Conservation (phyloP, 1,140 invertebrate species). For the Contarinia nasturtii region DNA sequence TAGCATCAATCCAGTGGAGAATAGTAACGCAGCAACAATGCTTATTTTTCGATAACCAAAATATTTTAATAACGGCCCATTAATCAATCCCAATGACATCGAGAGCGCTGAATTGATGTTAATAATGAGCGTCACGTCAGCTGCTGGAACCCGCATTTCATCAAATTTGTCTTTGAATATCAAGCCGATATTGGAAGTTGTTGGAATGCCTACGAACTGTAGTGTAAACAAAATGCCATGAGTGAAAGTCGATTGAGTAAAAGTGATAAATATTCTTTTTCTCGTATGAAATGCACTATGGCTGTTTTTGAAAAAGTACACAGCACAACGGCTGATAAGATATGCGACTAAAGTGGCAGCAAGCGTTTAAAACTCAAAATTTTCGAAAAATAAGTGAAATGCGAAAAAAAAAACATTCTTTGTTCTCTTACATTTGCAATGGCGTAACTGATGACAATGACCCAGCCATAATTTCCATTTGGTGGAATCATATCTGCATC, state of each 20-base stretch:
- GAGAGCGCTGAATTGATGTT: slow-evolving; percentile 39
- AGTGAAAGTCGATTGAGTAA: neutral
- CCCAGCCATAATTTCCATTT: slow-evolving; percentile 52
- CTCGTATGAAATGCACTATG: neutral
- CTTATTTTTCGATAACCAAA: slow-evolving; percentile 37
- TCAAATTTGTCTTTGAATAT: slow-evolving; percentile 33
- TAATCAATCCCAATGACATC: slow-evolving; percentile 36
- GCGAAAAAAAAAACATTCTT: slow-evolving; percentile 1
- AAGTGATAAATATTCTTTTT: neutral
- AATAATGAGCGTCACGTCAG: slow-evolving; percentile 33
- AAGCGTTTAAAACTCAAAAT: neutral
- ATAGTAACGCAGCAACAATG: slow-evolving; percentile 25
- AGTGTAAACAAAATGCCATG: slow-evolving; percentile 1
- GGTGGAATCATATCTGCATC: slow-evolving; percentile 24
- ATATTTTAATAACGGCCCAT: slow-evolving; percentile 30
- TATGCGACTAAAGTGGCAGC: too few species aligned
- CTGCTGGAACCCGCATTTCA: slow-evolving; percentile 26
- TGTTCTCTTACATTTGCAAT: slow-evolving; percentile 38
- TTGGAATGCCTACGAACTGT: slow-evolving; percentile 33
- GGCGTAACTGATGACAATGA: slow-evolving; percentile 39
- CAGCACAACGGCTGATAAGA: too few species aligned
- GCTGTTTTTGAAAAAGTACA: too few species aligned
- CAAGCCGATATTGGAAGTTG: slow-evolving; percentile 33
- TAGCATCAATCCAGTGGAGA: slow-evolving; percentile 27
- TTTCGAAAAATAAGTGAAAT: neutral